Evolutionary conservation across 2,113 vertebrate genomes (phyloP), one percentile per base, ranked within the genome.

Genomic region (Alethe castanea): DNA sequence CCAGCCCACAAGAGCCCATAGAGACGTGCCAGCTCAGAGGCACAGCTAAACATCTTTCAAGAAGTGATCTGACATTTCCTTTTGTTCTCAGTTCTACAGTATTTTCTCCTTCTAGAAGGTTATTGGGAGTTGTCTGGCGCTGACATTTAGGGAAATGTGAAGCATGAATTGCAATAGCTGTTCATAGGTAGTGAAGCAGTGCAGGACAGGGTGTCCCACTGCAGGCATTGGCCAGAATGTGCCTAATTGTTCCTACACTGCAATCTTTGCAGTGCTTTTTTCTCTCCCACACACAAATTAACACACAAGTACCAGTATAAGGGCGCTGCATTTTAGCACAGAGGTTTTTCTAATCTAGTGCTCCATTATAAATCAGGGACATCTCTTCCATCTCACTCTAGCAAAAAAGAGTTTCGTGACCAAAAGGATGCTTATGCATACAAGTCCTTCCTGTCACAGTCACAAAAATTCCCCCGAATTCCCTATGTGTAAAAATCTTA

Each of bases 1-100:
- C 82, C 94, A 93, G 28, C 86, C 94, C 94, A 96, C 96, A 97
- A 97, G 86, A 67, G 92, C 80, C 92, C 94, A 96, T 40, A 95
- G 95, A 97, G 92, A 81, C 60, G 44, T 81, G 96, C 92, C 96
- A 96, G 91, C 94, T 92, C 47, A 82, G 76, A 90, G 74, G 94
- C 95, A 92, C 88, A 0, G 0, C 69, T 90, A 50, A 91, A 72
- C 78, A 83, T 81, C 95, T 60, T 66, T 67, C 76, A 78, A 93
- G 86, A 81, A 93, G 33, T 44, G 71, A 52, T 90, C 72, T 96
- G 94, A 92, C 94, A 78, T 97, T 95, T 83, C 42, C 88, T 92
- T 96, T 96, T 96, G 88, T 95, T 96, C 92, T 74, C 76, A 56
- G 90, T 96, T 94, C 95, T 86, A 78, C 29, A 92, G 82, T 52